Evolutionary conservation across 2,113 vertebrate species (phyloP), one percentile per base, ranked within the genome.

Genomic region (Anolis sagrei): DNA sequence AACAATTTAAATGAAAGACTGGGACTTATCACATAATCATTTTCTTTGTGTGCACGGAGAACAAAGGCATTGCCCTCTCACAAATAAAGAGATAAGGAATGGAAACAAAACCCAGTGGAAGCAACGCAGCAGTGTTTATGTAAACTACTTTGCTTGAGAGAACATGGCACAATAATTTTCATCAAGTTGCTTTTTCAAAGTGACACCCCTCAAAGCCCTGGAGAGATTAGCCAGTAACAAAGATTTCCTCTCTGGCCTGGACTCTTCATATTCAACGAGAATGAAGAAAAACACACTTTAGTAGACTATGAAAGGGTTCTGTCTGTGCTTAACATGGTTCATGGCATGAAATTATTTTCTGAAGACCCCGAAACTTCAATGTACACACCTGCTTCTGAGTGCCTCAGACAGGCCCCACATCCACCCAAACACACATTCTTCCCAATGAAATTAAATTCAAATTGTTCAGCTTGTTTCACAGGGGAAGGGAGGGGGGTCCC

Each of bases 161-260:
- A 89, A 18, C 87, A 82, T 85, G 90, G 85, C 51, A 90, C 86
- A 89, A 78, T 75, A 62, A 70, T 89, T 93, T 88, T 75, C 85
- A 91, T 93, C 89, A 92, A 62, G 70, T 85, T 86, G 68, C 36
- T 79, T 92, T 94, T 92, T 81, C 89, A 92, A 92, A 89, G 76
- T 86, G 90, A 89, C 90, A 86, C 87, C 89, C 75, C 72, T 66
- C 79, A 87, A 83, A 93, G 81, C 75, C 85, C 92, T 80, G 68
- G 87, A 90, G 84, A 93, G 68, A 89, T 79, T 32, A 74, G 36
- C 27, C 58, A 7, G 3, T 76, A 86, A 79, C 62, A 88, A 89
- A 89, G 29, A 58, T 69, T 48, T 48, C 58, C 25, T 89, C 49
- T 92, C 68, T 4, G 21, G 68, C 86, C 83, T 83, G 32, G 9